These are phyloP conservation scores for Theristicus caerulescens DNA, from an alignment of 2,113 vertebrate species.

Conservation along the genomic window DNA sequence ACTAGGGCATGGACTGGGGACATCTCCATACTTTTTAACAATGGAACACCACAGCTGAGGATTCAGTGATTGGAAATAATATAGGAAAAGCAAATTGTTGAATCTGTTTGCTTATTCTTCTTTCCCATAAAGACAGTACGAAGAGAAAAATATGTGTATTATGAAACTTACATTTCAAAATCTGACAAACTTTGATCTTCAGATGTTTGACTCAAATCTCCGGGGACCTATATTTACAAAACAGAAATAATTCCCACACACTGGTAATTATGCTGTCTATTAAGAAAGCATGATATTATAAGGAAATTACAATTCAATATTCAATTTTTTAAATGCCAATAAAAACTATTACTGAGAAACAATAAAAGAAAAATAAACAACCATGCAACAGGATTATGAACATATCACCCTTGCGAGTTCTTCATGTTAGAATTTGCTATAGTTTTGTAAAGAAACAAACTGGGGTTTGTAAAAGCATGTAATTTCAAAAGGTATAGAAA, in stretches of 20 bases:
- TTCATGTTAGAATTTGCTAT: neutral
- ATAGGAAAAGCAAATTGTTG: neutral
- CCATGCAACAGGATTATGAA: neutral
- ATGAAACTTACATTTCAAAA: conserved; percentile 94
- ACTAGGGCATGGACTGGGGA: neutral
- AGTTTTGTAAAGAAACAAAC: neutral
- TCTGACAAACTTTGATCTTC: conserved; percentile 98
- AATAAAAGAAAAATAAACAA: neutral
- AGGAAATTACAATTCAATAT: neutral
- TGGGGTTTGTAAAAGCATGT: neutral
- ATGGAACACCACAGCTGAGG: neutral
- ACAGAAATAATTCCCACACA: neutral
- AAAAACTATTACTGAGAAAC: neutral
- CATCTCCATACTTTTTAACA: neutral
- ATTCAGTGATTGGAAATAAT: neutral
- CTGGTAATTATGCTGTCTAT: conserved; percentile 4
- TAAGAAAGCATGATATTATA: neutral
- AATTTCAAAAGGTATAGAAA: neutral
- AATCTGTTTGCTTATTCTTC: neutral
- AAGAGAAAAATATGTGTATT: neutral
- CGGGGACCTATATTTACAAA: conserved; percentile 84
- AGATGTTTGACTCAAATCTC: conserved; percentile 97
- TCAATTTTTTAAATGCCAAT: neutral
- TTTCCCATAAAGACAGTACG: neutral
- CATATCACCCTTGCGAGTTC: neutral